Percentiles rank a stretch among this genome's conserved stretches.
phyloP scores from a whole-genome alignment of 2,797 vertebrate species.

The Lycodopsis pacificus region DNA sequence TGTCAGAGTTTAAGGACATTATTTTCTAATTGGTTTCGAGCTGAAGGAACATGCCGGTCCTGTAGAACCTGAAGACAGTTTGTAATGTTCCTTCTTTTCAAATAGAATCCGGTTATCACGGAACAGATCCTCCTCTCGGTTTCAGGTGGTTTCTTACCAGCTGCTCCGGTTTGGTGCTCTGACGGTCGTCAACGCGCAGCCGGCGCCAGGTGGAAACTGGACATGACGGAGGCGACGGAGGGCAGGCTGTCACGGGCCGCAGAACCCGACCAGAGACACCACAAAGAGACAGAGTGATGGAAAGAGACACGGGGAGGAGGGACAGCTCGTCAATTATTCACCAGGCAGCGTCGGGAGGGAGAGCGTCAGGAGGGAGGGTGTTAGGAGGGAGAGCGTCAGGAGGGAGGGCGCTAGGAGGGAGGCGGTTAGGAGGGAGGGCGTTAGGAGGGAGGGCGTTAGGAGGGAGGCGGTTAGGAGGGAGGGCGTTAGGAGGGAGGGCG shows the following conservation, averaged over 20 bases:
- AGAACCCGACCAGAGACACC: conserved; percentile 39
- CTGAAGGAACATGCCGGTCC: too few relatives aligned
- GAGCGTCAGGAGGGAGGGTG: too few relatives aligned
- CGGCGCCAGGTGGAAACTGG: conserved; percentile 51
- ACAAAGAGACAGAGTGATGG: conserved; percentile 67
- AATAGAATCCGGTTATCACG: background rate
- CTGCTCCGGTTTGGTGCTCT: conserved; percentile 32
- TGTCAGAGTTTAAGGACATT: too few relatives aligned
- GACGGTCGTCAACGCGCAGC: conserved; percentile 30
- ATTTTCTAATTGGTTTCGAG: too few relatives aligned
- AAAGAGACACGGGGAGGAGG: conserved; percentile 52
- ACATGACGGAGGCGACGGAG: conserved; percentile 46
- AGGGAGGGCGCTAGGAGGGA: conserved; percentile 24
- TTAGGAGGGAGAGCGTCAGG: background rate
- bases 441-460: too few relatives aligned
- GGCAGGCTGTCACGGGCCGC: conserved; percentile 28
- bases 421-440: too few relatives aligned
- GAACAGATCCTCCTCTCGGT: background rate
- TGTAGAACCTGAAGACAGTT: background rate
- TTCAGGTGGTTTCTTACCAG: conserved; percentile 41
- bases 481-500: too few relatives aligned
- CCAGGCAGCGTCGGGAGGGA: conserved; percentile 1
- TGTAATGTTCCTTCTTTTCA: background rate
- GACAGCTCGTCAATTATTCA: conserved; percentile 80
- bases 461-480: too few relatives aligned